phyloP scores from a whole-genome alignment of 2,113 vertebrate genomes.

The Chaetodon auriga region DNA sequence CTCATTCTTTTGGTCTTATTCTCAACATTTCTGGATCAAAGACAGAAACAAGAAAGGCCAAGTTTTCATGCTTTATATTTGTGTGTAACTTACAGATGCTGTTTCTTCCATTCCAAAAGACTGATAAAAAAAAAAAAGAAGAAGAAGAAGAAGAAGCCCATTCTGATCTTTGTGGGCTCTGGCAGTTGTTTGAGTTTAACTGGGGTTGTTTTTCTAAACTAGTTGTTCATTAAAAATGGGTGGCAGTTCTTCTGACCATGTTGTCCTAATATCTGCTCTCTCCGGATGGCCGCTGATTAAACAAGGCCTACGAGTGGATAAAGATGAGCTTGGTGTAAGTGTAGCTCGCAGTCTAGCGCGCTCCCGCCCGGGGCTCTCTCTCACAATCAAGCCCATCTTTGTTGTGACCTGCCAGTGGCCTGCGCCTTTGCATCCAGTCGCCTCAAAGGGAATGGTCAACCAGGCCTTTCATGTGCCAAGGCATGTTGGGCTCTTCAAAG shows the following conservation, averaged over 20 bases:
- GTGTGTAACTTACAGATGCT: slow-evolving; percentile 77
- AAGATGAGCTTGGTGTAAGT: slow-evolving; percentile 53
- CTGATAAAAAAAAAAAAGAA: slow-evolving; percentile 50
- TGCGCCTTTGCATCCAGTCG: slow-evolving; percentile 73
- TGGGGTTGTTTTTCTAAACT: slow-evolving; percentile 53
- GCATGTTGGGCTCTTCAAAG: slow-evolving; percentile 64
- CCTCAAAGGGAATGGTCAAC: slow-evolving; percentile 85
- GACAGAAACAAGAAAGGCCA: slow-evolving; percentile 73
- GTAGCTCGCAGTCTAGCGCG: slow-evolving; percentile 45
- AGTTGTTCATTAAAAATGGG: slow-evolving; percentile 63
- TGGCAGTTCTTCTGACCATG: slow-evolving; percentile 42
- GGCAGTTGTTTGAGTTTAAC: slow-evolving; percentile 62
- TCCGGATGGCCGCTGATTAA: slow-evolving; percentile 70
- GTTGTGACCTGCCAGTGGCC: slow-evolving; percentile 77
- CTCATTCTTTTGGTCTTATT: slow-evolving; percentile 71
- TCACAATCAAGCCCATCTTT: slow-evolving; percentile 76
- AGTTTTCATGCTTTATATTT: slow-evolving; percentile 74
- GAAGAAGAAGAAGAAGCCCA: slow-evolving; percentile 26
- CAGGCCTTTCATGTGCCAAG: slow-evolving; percentile 78
- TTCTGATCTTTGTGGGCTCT: slow-evolving; percentile 65
- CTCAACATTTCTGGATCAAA: slow-evolving; percentile 80
- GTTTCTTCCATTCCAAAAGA: slow-evolving; percentile 74
- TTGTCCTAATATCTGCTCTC: slow-evolving; percentile 57
- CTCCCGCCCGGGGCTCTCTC: slow-evolving; percentile 49
- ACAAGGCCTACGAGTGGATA: slow-evolving; percentile 52